Evolutionary conservation across 2,797 vertebrate species (phyloP), one percentile per base, ranked within the genome.

Genomic region (Microcaecilia unicolor): DNA sequence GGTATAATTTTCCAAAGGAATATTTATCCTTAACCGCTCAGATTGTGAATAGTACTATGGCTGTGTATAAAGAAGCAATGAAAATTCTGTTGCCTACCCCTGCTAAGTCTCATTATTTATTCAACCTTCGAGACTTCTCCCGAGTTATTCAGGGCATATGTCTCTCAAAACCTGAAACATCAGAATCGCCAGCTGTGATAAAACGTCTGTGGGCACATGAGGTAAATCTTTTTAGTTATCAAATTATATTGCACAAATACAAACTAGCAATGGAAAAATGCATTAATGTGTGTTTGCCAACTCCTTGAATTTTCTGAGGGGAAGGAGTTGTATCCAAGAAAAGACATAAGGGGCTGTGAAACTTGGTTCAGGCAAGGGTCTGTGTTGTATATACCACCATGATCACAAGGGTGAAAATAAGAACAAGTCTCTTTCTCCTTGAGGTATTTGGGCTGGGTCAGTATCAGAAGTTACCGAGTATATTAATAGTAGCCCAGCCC

Each of bases 171-270:
- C 89, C 91, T 6, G 87, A 90, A 65, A 88, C 85, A n/a, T 73
- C 74, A 33, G 74, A 77, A 22, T 78, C 83, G 28, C 58, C 68
- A 36, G 64, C 58, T 30, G 58, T 61, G 28, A 84, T 97, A 47
- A 92, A 91, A 63, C 83, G 87, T 9, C 83, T 93, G 24, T 93
- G 89, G 92, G 86, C 90, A 55, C 92, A 97, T 46, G 91, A 95
- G 90, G 90, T 93, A 74, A 61, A 35, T 27, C 7, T 44, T 16
- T 3, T n/a, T n/a, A n/a, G n/a, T n/a, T n/a, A n/a, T n/a, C n/a
- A n/a, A n/a, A n/a, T 15, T 22, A 47, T 21, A 18, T 15, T 4
- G 3, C 19, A 8, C 2, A 12, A 30, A 5, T 13, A 19, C 21
- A 3, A 3, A 9, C 16, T 1, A 12, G 7, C 12, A 40, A 34